These are phyloP conservation scores for Labroides dimidiatus DNA, from an alignment of 2,797 vertebrate species.

Conservation along the genomic window DNA sequence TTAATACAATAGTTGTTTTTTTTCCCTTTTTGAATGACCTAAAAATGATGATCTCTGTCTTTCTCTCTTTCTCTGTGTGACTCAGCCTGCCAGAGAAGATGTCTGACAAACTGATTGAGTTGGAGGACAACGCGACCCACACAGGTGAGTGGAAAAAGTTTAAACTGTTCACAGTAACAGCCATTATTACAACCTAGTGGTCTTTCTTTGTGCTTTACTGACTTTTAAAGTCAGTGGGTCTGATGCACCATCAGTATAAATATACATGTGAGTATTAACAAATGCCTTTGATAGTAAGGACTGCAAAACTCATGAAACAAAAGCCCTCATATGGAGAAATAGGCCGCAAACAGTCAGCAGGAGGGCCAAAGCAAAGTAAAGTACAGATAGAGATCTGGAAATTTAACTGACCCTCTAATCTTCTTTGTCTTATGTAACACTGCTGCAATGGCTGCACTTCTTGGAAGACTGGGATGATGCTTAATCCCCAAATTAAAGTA, in stretches of 20 bases:
- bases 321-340: background rate
- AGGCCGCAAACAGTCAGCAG: background rate
- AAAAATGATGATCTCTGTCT: background rate
- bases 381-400: constrained; percentile 20
- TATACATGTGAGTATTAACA: background rate
- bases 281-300: background rate
- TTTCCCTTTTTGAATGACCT: background rate
- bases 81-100: constrained; percentile 59
- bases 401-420: constrained; percentile 61
- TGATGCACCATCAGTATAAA: background rate
- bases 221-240: background rate
- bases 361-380: background rate
- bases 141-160: constrained; percentile 87
- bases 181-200: background rate
- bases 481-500: constrained; percentile 49
- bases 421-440: constrained; percentile 65
- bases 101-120: constrained; percentile 82
- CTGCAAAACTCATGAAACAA: background rate
- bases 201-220: background rate
- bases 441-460: constrained; percentile 49
- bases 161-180: background rate
- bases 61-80: background rate
- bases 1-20: background rate
- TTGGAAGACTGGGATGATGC: constrained; percentile 22
- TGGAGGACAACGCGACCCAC: constrained; percentile 87